Evolutionary conservation across 1,140 invertebrate genomes (phyloP).

Genomic region (Calephelis nemesis): DNA sequence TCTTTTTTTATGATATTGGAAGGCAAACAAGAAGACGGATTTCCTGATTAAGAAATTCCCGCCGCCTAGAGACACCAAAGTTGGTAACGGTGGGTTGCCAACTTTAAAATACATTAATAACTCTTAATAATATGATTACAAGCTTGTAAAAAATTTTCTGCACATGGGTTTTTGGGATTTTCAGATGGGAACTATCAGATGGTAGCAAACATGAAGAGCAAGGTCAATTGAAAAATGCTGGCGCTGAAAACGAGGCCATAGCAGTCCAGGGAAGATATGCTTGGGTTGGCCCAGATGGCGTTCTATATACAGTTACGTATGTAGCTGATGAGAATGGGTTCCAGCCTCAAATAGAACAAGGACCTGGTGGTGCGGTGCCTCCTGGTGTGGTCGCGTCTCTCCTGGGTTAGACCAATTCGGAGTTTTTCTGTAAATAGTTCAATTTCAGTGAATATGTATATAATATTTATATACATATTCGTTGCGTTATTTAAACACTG

Average conservation of each 20-base stretch:
- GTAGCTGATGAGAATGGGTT: slow-evolving; percentile 89
- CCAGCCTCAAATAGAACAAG: slow-evolving; percentile 79
- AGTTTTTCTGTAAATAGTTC: slow-evolving; percentile 50
- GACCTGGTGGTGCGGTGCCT: slow-evolving; percentile 81
- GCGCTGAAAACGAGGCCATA: slow-evolving; percentile 74
- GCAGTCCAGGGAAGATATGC: slow-evolving; percentile 78
- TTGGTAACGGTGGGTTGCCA: too few species aligned
- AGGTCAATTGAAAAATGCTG: slow-evolving; percentile 81
- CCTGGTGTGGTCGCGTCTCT: slow-evolving; percentile 61
- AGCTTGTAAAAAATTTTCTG: background rate
- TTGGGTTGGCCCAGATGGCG: slow-evolving; percentile 80
- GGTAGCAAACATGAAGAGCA: slow-evolving; percentile 80
- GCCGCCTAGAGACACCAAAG: too few species aligned
- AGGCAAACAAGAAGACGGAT: too few species aligned
- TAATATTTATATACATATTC: slow-evolving; percentile 66
- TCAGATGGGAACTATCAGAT: slow-evolving; percentile 62
- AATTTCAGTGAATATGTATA: slow-evolving; percentile 50
- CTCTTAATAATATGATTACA: too few species aligned
- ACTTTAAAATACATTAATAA: too few species aligned
- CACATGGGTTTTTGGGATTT: too few species aligned
- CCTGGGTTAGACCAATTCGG: slow-evolving; percentile 41
- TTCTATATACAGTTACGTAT: slow-evolving; percentile 82
- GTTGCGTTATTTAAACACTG: slow-evolving; percentile 36
- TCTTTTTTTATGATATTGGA: too few species aligned
- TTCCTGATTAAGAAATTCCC: too few species aligned